Percentiles rank a stretch among this genome's conserved stretches.
Conservation (phyloP, 2,888 invertebrate genomes). For the Odontothrips loti region DNA sequence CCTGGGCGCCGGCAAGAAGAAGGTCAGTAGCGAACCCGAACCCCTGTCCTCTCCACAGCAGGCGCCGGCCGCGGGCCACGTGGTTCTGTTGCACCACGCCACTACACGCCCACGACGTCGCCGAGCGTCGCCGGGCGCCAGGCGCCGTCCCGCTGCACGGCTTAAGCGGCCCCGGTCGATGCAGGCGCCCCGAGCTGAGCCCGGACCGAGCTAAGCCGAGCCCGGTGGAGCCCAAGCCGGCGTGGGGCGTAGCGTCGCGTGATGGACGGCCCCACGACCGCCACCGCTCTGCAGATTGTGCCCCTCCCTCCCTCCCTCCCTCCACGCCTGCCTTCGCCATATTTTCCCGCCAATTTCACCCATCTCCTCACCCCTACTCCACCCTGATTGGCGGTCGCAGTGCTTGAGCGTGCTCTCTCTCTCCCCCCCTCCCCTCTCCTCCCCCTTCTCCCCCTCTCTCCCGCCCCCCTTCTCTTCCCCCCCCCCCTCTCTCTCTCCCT, state of each 20-base stretch:
- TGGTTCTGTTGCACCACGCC: not conserved
- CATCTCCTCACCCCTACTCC: too few species aligned
- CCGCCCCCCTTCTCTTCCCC: not conserved
- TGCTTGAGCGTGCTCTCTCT: not conserved
- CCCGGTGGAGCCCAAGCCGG: too few species aligned
- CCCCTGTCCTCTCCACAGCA: not conserved
- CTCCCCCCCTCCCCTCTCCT: not conserved
- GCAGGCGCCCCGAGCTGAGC: not conserved
- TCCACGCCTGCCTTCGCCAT: too few species aligned
- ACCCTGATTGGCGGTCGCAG: not conserved
- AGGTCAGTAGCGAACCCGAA: conserved; percentile 50
- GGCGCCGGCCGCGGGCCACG: not conserved
- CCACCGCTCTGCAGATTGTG: too few species aligned
- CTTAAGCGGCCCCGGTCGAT: not conserved
- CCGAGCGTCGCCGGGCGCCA: not conserved
- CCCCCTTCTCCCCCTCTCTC: not conserved
- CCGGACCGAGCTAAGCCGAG: not conserved
- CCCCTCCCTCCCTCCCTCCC: too few species aligned
- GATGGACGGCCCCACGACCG: too few species aligned
- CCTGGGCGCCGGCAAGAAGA: conserved; percentile 47
- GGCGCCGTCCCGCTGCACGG: not conserved
- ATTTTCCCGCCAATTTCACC: too few species aligned
- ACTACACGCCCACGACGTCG: too few species aligned
- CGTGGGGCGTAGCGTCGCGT: too few species aligned
- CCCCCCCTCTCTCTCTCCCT: not conserved